Evolutionary conservation across 1,140 invertebrate species (phyloP).

Genomic region (Caligus rogercresseyi): DNA sequence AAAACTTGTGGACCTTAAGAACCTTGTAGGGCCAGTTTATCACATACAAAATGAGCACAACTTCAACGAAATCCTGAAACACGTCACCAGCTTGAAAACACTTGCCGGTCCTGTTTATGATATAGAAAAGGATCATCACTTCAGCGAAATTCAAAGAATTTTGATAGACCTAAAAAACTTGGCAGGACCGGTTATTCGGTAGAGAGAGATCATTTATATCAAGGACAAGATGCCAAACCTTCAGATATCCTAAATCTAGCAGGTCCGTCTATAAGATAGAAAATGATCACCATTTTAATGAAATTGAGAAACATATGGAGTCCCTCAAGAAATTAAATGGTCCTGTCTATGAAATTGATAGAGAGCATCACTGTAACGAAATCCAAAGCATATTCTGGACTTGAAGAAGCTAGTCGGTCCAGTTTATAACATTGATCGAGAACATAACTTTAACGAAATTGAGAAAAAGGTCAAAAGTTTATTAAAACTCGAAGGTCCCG

Average conservation of each 20-base stretch:
- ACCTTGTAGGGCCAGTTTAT: constrained; percentile 14
- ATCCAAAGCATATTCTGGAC: constrained; percentile 8
- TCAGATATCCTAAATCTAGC: background rate
- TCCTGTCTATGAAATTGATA: constrained; percentile 15
- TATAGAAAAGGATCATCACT: constrained; percentile 2
- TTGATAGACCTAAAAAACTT: constrained; percentile 1
- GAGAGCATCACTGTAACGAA: constrained; percentile 3
- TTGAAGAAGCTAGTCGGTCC: constrained; percentile 15
- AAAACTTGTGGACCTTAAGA: background rate
- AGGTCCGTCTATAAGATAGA: constrained; percentile 14
- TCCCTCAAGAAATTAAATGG: constrained; percentile 12
- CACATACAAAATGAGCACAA: constrained; percentile 2
- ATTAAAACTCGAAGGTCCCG: constrained; percentile 10
- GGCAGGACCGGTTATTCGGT: constrained; percentile 7
- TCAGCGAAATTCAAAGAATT: background rate
- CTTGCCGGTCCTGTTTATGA: constrained; percentile 7
- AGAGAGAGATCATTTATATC: constrained; percentile 3
- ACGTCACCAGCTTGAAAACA: background rate
- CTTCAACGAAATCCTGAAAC: background rate
- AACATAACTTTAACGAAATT: constrained; percentile 15
- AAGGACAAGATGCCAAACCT: background rate
- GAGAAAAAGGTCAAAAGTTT: constrained; percentile 8
- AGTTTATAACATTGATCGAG: constrained; percentile 8
- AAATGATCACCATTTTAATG: constrained; percentile 13
- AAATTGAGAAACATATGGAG: constrained; percentile 12